Evolutionary conservation across 2,797 vertebrate species (phyloP), one percentile per base, ranked within the genome.

Genomic region (Gymnopithys bicolor): DNA sequence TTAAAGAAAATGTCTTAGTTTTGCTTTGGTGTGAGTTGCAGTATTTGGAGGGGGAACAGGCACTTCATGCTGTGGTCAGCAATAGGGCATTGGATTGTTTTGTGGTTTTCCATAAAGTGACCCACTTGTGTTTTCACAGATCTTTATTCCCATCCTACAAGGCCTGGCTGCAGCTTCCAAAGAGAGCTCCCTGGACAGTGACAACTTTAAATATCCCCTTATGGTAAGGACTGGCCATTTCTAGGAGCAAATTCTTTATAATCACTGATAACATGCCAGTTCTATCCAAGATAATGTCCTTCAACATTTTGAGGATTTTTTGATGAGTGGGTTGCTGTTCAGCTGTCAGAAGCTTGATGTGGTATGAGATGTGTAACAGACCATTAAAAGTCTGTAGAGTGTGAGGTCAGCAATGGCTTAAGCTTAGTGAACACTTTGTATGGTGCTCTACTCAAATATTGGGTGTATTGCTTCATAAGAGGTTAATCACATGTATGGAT

Each of bases 201-300:
- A 99, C 98, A 99, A 99, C 98, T 99, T 99, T 97, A 99, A 99
- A 97, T 99, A 99, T 70, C 99, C 99, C 33, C 98, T 99, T 63
- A 99, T 99, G 99, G 99, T 99, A 98, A 99, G 98, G 24, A 32
- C 56, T n/a, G 18, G 27, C 53, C 7, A 28, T 76, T 93, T 43
- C 32, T 79, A 33, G 56, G n/a, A 91, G 45, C 25, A 30, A 8
- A 53, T 94, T 71, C 32, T 63, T 70, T 48, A 18, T 25, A 9
- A 13, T 62, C 43, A 16, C 11, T 66, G 53, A 4, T 84, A 64
- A 90, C 25, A 7, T 6, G 4, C 37, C 37, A 35, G 33, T 74
- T 86, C 71, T 84, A 4, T 92, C 45, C 63, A 75, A 71, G 68
- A 27, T 86, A 33, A 79, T 2, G 22, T 13, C 16, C 32, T 84